Conservation (phyloP, 2,113 vertebrate species). For the Anarhynchus alexandrinus region DNA sequence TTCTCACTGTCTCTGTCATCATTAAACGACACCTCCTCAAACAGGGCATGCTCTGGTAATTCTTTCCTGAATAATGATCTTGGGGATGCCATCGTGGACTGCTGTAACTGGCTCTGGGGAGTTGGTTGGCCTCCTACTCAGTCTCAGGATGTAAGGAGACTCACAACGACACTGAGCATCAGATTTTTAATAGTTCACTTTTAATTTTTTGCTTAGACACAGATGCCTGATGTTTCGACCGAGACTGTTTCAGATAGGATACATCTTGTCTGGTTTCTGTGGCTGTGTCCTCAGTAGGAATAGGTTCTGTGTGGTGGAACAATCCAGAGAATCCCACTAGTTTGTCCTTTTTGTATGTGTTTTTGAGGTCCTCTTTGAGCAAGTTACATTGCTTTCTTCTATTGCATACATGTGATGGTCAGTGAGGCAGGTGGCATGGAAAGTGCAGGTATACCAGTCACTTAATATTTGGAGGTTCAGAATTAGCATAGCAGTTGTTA, state of each 20-base stretch:
- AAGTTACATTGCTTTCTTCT: neutral
- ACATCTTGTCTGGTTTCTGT: neutral
- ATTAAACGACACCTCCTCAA: neutral
- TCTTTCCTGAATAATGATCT: neutral
- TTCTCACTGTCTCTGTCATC: neutral
- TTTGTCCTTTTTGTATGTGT: neutral
- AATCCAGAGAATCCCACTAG: neutral
- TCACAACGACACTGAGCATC: neutral
- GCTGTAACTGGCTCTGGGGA: neutral
- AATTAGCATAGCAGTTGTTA: neutral
- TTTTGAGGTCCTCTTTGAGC: neutral
- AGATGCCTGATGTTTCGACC: neutral
- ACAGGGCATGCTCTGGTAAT: neutral
- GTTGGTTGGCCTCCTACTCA: neutral
- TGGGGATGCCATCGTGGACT: neutral
- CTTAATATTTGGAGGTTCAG: neutral
- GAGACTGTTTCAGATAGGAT: neutral
- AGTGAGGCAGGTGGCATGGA: neutral
- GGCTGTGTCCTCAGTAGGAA: neutral
- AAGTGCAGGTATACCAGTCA: neutral
- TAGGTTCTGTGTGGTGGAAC: neutral
- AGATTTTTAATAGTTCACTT: neutral
- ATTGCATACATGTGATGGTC: accelerated
- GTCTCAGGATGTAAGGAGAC: neutral
- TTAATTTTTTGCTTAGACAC: neutral